Percentiles rank a stretch among this genome's conserved stretches.
Conservation (phyloP, 2,113 vertebrate genomes). For the Piprites chloris region DNA sequence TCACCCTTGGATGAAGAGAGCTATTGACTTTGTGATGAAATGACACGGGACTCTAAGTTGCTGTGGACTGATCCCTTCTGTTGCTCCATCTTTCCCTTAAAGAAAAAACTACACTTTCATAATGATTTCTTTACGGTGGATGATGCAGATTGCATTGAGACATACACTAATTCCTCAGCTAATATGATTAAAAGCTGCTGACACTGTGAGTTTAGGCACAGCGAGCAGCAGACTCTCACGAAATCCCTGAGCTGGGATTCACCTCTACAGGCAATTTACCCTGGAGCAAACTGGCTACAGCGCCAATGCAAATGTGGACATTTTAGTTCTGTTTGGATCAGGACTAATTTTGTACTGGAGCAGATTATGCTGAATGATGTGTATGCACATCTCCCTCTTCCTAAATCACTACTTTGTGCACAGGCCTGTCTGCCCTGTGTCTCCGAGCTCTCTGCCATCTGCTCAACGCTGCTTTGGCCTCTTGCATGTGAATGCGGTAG, state of each 20-base stretch:
- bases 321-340: not conserved
- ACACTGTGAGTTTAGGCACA: not conserved
- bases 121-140: conserved; percentile 29
- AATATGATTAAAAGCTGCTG: conserved; percentile 48
- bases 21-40: conserved; percentile 75
- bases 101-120: conserved; percentile 9
- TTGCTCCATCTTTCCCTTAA: not conserved
- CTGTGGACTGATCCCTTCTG: conserved; percentile 35
- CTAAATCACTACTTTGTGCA: not conserved
- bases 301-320: not conserved
- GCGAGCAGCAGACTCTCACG: not conserved
- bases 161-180: conserved; percentile 8
- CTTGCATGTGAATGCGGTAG: fast-evolving
- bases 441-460: fast-evolving
- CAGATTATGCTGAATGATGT: not conserved
- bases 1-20: conserved; percentile 43
- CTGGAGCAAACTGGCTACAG: not conserved
- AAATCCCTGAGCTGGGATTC: not conserved
- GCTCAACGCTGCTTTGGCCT: fast-evolving
- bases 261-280: not conserved
- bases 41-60: conserved; percentile 52
- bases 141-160: conserved; percentile 10
- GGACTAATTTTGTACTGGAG: not conserved
- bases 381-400: not conserved
- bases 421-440: fast-evolving